Evolutionary conservation across 1,140 invertebrate species (phyloP).

Genomic region (Pseudomyrmex dendroicus): DNA sequence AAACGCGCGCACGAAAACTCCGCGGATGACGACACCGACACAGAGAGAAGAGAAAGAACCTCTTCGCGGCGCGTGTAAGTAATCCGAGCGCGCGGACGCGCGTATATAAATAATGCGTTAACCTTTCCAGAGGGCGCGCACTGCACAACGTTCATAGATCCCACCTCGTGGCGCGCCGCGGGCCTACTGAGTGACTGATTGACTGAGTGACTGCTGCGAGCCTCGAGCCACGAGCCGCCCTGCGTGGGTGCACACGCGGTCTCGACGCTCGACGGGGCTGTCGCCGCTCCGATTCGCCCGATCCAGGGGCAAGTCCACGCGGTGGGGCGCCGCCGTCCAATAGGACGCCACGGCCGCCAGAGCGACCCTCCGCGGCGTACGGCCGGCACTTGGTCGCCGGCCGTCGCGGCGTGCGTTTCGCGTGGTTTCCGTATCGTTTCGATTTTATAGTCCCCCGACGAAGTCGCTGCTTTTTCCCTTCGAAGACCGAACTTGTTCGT

Average conservation of each 20-base stretch:
- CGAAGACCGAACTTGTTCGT: neutral
- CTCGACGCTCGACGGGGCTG: conserved; percentile 33
- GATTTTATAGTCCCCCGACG: neutral
- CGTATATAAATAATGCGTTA: neutral
- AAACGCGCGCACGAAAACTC: neutral
- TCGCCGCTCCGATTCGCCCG: conserved; percentile 70
- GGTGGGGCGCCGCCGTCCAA: conserved; percentile 73
- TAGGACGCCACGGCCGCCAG: conserved; percentile 57
- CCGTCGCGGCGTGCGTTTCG: conserved; percentile 65
- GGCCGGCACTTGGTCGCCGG: conserved; percentile 75
- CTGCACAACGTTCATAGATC: conserved; percentile 61
- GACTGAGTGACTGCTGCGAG: conserved; percentile 74
- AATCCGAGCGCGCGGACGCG: neutral
- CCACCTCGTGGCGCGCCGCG: conserved; percentile 80
- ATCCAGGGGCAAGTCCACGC: conserved; percentile 19
- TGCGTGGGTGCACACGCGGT: conserved; percentile 84
- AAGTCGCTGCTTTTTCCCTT: neutral
- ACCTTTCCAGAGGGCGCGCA: conserved; percentile 1
- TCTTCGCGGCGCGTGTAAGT: neutral
- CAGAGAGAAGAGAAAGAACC: too few species aligned
- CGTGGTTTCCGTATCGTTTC: neutral
- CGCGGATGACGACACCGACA: neutral
- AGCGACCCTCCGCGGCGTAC: conserved; percentile 35
- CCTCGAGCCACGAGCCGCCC: conserved; percentile 74
- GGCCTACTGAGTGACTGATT: conserved; percentile 81